Percentiles rank a stretch among this genome's conserved stretches.
Evolutionary conservation across 2,113 vertebrate genomes (phyloP).

Genomic region (Pimephales promelas): DNA sequence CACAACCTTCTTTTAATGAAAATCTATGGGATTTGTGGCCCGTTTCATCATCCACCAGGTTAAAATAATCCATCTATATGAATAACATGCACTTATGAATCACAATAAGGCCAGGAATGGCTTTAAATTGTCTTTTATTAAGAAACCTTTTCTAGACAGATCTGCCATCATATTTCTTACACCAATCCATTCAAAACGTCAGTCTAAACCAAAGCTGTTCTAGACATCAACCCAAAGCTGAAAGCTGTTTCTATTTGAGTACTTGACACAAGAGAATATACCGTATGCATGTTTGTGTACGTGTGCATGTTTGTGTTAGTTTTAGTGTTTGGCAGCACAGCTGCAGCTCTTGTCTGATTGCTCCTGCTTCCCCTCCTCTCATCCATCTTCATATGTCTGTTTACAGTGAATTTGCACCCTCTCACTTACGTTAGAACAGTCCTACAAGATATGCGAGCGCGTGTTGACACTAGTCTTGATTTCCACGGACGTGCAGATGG

Average conservation of each 20-base stretch:
- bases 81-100: not conserved
- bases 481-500: constrained; percentile 33
- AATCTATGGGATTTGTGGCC: not conserved
- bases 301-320: constrained; percentile 13
- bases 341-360: constrained; percentile 39
- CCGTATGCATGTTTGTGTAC: not conserved
- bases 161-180: not conserved
- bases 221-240: constrained; percentile 1
- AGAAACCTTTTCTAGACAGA: not conserved
- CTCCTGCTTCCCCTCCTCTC: constrained; percentile 33
- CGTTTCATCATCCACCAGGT: not conserved
- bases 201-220: constrained; percentile 16
- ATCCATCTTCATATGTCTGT: constrained; percentile 44
- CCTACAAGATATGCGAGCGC: constrained; percentile 23
- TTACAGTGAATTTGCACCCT: constrained; percentile 40
- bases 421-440: constrained; percentile 30
- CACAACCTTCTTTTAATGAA: no score
- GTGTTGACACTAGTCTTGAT: constrained; percentile 42
- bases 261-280: constrained; percentile 28
- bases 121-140: not conserved
- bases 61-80: not conserved
- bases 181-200: constrained; percentile 16
- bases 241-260: constrained; percentile 21
- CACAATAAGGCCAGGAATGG: not conserved
- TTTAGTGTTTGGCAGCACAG: constrained; percentile 22